Evolutionary conservation across 2,797 vertebrate genomes (phyloP).

Genomic region (Silurus lanzhouensis): DNA sequence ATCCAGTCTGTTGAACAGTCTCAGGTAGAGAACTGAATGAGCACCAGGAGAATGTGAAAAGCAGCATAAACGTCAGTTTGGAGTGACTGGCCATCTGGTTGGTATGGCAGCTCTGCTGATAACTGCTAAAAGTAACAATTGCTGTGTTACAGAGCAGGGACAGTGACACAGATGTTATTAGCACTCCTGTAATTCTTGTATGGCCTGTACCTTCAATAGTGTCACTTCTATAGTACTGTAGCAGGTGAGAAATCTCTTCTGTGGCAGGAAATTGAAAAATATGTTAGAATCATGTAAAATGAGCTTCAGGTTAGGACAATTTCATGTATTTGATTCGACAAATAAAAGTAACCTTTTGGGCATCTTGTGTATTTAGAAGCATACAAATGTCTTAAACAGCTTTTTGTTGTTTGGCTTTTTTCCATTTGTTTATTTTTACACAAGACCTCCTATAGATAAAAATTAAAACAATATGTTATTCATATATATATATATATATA

Average conservation of each 20-base stretch:
- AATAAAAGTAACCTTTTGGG: constrained; percentile 36
- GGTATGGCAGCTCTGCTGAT: constrained; percentile 17
- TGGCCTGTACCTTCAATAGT: constrained; percentile 3
- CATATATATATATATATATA: background rate
- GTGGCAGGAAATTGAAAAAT: background rate
- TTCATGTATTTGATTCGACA: background rate
- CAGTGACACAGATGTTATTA: constrained; percentile 37
- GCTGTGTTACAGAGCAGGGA: constrained; percentile 27
- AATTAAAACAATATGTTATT: background rate
- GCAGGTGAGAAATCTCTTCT: constrained; percentile 10
- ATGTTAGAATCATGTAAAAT: background rate
- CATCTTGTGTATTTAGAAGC: constrained; percentile 12
- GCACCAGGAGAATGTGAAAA: constrained; percentile 68
- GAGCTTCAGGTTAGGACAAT: background rate
- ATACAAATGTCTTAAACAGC: constrained; percentile 2
- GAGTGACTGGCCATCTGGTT: constrained; percentile 64
- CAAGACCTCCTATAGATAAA: background rate
- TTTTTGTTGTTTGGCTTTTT: constrained; percentile 1
- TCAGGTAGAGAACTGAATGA: constrained; percentile 69
- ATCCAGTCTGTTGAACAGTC: constrained; percentile 65
- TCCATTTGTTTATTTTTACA: background rate
- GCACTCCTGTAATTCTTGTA: constrained; percentile 27
- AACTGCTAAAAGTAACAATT: constrained; percentile 11
- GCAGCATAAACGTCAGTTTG: constrained; percentile 68
- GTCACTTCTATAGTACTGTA: constrained; percentile 12